phyloP scores from a whole-genome alignment of 2,113 vertebrate species.

The Merops nubicus region DNA sequence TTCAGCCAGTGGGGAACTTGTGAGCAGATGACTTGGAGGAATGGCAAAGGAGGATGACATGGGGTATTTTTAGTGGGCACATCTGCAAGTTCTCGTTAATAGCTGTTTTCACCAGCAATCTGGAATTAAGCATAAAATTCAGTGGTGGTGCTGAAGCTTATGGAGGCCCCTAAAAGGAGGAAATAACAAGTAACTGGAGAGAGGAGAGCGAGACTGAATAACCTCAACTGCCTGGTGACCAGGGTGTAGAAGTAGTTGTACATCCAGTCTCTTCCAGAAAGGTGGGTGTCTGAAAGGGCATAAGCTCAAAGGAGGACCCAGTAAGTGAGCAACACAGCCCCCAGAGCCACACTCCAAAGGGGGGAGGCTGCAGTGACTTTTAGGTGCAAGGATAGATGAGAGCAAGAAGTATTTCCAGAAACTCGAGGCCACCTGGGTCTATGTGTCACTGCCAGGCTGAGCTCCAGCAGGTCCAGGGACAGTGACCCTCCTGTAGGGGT shows the following conservation, averaged over 20 bases:
- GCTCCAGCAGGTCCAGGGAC: neutral
- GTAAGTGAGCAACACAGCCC: neutral
- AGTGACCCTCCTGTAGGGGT: fast-evolving
- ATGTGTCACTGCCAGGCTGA: neutral
- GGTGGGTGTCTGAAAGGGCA: neutral
- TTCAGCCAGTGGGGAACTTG: neutral
- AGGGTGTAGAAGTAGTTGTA: neutral
- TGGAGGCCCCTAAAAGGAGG: neutral
- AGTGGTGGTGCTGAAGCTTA: neutral
- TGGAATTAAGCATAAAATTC: neutral
- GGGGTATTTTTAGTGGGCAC: neutral
- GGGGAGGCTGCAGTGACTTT: neutral
- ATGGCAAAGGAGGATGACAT: fast-evolving
- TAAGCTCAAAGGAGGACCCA: neutral
- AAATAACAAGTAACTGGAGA: neutral
- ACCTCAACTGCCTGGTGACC: neutral
- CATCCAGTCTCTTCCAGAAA: neutral
- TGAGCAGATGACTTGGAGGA: neutral
- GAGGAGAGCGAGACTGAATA: neutral
- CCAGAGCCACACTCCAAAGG: fast-evolving
- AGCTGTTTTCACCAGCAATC: neutral
- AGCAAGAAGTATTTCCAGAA: neutral
- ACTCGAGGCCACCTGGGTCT: neutral
- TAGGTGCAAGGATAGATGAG: neutral
- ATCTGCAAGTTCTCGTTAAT: neutral